A percentile compares a stretch with the other conserved stretches of the same genome.
phyloP scores from a whole-genome alignment of 2,888 invertebrate genomes.

The Scaptomyza parva region DNA sequence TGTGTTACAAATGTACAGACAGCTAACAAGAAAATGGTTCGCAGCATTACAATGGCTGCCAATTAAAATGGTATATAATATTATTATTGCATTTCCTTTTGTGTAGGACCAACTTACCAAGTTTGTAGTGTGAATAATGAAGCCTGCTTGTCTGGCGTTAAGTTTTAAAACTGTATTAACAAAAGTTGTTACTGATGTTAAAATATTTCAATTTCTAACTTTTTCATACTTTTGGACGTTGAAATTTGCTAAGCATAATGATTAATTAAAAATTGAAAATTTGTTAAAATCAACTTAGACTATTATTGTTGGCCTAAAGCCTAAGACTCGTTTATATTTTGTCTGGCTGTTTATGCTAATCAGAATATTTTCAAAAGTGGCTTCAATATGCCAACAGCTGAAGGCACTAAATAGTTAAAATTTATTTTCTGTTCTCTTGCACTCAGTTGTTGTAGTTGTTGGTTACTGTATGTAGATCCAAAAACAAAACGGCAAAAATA shows the following conservation, averaged over 20 bases:
- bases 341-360: not conserved
- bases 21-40: not conserved
- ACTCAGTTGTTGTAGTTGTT: constrained; percentile 1
- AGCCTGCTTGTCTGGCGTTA: not conserved
- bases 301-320: no score
- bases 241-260: no score
- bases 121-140: not conserved
- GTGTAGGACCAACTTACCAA: not conserved
- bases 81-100: no score
- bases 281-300: no score
- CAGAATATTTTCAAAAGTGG: not conserved
- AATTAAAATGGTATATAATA: no score
- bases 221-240: no score
- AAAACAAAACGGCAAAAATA: not conserved
- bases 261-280: no score
- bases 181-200: not conserved
- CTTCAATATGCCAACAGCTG: constrained; percentile 16
- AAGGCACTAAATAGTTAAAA: not conserved
- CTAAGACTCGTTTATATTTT: no score
- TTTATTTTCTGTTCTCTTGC: constrained; percentile 5
- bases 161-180: not conserved
- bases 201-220: not conserved
- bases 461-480: not conserved
- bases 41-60: not conserved
- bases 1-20: not conserved